phyloP scores from a whole-genome alignment of 1,140 invertebrate species.

The Drosophila mayri region DNA sequence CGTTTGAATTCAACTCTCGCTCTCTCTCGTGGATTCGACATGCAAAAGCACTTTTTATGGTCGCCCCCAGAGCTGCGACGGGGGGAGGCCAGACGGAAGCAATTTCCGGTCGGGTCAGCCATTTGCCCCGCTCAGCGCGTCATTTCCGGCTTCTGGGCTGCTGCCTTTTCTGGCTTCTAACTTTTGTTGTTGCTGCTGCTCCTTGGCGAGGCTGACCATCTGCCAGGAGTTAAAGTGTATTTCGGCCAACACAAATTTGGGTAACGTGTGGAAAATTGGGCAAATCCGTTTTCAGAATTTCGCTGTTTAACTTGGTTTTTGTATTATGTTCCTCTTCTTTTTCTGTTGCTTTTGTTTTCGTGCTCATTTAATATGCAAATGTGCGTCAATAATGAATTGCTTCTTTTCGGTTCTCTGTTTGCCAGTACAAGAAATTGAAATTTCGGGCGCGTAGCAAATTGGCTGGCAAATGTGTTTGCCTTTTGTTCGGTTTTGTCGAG shows the following conservation, averaged over 20 bases:
- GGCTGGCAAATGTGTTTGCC: conserved; percentile 38
- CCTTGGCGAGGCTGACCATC: conserved; percentile 8
- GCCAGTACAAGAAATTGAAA: conserved; percentile 45
- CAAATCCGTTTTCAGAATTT: conserved; percentile 54
- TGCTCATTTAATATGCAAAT: conserved; percentile 66
- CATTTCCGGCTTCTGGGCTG: conserved; percentile 51
- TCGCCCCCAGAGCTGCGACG: conserved; percentile 7
- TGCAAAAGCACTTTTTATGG: conserved; percentile 57
- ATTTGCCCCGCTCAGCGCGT: conserved; percentile 61
- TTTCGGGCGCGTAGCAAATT: conserved; percentile 46
- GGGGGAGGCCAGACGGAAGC: conserved; percentile 48
- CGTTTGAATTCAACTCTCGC: conserved; percentile 12
- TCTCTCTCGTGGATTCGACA: conserved; percentile 16
- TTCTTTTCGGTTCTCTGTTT: conserved; percentile 33
- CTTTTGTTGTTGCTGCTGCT: conserved; percentile 14
- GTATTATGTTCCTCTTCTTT: not conserved
- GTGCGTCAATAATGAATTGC: conserved; percentile 62
- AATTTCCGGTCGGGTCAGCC: conserved; percentile 62
- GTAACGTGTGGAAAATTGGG: conserved; percentile 72
- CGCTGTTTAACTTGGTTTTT: conserved; percentile 18
- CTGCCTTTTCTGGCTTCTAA: conserved; percentile 1
- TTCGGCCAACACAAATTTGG: conserved; percentile 27
- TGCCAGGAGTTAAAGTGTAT: conserved; percentile 28
- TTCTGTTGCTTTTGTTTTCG: conserved; percentile 2
- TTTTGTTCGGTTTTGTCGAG: conserved; percentile 32